These are phyloP conservation scores for Nyctibius bracteatus DNA, from an alignment of 2,113 vertebrate genomes.

Conservation along the genomic window DNA sequence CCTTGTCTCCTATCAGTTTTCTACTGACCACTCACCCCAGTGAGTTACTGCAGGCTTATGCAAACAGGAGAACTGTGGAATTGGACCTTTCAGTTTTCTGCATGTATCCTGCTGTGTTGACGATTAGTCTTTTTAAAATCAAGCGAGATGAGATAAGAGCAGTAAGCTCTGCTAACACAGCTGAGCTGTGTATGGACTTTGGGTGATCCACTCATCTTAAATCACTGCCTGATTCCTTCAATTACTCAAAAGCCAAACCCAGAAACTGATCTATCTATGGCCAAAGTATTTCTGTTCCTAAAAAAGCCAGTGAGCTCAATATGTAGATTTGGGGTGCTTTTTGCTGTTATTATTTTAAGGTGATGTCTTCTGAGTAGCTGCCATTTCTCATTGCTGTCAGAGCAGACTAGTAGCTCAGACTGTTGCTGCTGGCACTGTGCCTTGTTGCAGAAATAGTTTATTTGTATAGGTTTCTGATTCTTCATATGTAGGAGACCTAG, in stretches of 20 bases:
- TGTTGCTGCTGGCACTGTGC: slow-evolving; percentile 47
- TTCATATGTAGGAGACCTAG: slow-evolving; percentile 22
- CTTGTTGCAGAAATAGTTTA: slow-evolving; percentile 46
- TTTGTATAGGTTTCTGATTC: slow-evolving; percentile 56
- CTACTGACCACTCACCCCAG: not conserved
- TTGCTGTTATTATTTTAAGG: slow-evolving; percentile 21
- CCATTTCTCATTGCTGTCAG: slow-evolving; percentile 34
- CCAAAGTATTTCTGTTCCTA: not conserved
- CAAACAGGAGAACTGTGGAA: not conserved
- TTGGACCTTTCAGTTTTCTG: not conserved
- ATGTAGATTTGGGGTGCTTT: not conserved
- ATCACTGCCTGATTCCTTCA: slow-evolving; percentile 7
- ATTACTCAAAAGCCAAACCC: not conserved
- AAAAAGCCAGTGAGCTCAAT: not conserved
- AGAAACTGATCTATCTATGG: slow-evolving; percentile 24
- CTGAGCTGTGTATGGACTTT: not conserved
- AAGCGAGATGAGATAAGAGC: slow-evolving; percentile 1
- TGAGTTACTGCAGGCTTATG: not conserved
- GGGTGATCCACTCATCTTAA: slow-evolving; percentile 20
- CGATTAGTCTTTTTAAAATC: not conserved
- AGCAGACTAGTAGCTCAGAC: not conserved
- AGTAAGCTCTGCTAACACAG: not conserved
- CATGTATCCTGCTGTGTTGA: not conserved
- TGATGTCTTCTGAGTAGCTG: slow-evolving; percentile 35
- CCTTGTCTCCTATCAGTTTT: not conserved